Percentiles rank a stretch among this genome's conserved stretches.
phyloP scores from a whole-genome alignment of 2,797 vertebrate species.

The Eospalax fontanierii region DNA sequence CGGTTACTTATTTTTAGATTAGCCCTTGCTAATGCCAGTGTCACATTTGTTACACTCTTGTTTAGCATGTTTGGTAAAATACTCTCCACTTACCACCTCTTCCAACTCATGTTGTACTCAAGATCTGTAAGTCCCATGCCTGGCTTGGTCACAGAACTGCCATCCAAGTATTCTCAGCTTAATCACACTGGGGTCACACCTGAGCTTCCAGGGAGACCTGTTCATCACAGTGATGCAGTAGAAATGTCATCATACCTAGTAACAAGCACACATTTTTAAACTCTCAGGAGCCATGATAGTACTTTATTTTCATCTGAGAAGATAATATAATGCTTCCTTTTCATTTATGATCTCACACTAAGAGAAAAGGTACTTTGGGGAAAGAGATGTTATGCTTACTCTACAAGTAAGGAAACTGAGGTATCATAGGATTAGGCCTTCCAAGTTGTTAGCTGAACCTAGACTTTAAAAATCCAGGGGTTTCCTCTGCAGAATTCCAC shows the following conservation, averaged over 20 bases:
- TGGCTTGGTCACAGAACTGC: not conserved
- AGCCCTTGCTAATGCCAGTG: not conserved
- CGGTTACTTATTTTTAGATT: not conserved
- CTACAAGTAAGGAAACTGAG: conserved; percentile 54
- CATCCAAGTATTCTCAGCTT: conserved; percentile 19
- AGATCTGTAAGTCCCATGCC: not conserved
- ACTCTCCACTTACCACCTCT: not conserved
- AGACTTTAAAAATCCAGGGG: not conserved
- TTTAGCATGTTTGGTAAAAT: not conserved
- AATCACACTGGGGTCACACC: not conserved
- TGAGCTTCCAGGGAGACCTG: conserved; percentile 6
- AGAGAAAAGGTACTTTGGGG: not conserved
- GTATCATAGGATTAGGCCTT: not conserved
- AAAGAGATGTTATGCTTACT: not conserved
- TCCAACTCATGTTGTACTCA: not conserved
- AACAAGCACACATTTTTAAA: not conserved
- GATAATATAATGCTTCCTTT: not conserved
- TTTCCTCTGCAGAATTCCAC: not conserved
- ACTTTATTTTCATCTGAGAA: conserved; percentile 36
- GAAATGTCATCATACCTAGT: conserved; percentile 1
- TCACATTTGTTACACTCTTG: conserved; percentile 5
- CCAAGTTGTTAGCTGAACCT: not conserved
- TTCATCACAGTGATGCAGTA: not conserved
- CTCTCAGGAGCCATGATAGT: not conserved
- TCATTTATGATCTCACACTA: conserved; percentile 45